Conservation (phyloP, 2,113 vertebrate genomes). For the Turnix velox region DNA sequence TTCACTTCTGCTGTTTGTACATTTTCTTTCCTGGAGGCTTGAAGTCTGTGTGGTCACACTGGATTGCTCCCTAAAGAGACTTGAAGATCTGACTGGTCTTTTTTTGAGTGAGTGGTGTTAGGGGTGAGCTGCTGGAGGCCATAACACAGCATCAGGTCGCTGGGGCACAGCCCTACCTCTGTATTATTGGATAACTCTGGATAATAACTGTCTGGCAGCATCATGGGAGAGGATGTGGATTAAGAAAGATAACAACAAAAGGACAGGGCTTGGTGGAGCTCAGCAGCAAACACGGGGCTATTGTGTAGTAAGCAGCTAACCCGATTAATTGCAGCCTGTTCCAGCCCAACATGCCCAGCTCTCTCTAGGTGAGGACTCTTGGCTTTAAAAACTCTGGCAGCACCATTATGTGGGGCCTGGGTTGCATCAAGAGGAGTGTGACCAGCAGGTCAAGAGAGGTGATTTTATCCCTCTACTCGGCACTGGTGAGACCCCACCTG, state of each 20-base stretch:
- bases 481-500: no score
- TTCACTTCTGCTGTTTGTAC: background rate
- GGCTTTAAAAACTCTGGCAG: background rate
- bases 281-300: conserved; percentile 25
- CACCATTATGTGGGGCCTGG: no score
- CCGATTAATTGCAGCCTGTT: conserved; percentile 46
- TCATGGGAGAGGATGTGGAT: conserved; percentile 28
- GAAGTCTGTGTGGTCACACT: background rate
- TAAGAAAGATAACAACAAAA: conserved; percentile 36
- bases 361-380: conserved; percentile 2
- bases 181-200: conserved; percentile 4
- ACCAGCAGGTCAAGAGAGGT: no score
- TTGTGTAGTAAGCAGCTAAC: conserved; percentile 49
- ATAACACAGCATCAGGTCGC: rapidly evolving
- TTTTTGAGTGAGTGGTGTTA: background rate
- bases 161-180: background rate
- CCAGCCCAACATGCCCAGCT: background rate
- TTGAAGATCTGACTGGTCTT: background rate
- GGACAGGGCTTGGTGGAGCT: conserved; percentile 25
- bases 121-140: background rate
- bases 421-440: no score
- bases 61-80: background rate
- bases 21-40: background rate
- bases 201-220: background rate
- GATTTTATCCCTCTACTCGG: no score